Evolutionary conservation across 2,888 invertebrate genomes (phyloP).

Genomic region (Thymelicus acteon): DNA sequence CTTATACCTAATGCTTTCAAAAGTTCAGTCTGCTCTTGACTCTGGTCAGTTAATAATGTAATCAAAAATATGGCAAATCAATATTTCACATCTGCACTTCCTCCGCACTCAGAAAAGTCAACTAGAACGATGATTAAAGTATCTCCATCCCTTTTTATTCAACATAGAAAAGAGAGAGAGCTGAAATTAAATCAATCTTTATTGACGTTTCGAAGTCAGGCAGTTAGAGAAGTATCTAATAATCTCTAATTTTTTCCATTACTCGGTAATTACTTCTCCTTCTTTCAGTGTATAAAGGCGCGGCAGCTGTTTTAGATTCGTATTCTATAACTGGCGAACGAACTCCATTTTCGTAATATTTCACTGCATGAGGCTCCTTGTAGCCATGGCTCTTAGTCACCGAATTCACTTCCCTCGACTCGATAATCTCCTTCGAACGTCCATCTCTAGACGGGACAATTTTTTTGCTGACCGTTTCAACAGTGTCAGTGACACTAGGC

Average conservation of each 20-base stretch:
- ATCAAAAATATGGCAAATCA: slow-evolving; percentile 50
- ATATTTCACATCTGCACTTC: slow-evolving; percentile 28
- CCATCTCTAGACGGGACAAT: slow-evolving; percentile 87
- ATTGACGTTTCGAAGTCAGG: slow-evolving; percentile 44
- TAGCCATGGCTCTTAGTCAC: slow-evolving; percentile 87
- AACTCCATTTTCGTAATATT: slow-evolving; percentile 83
- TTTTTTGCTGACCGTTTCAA: slow-evolving; percentile 88
- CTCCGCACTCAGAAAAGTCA: not conserved
- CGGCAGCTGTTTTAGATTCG: slow-evolving; percentile 66
- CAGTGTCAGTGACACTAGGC: slow-evolving; percentile 89
- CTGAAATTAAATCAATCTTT: not conserved
- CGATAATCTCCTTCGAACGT: slow-evolving; percentile 87
- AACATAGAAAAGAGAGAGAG: slow-evolving; percentile 5
- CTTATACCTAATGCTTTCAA: slow-evolving; percentile 67
- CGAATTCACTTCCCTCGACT: slow-evolving; percentile 89
- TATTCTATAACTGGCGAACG: slow-evolving; percentile 66
- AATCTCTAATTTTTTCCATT: slow-evolving; percentile 79
- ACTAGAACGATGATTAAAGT: slow-evolving; percentile 12
- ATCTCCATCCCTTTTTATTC: slow-evolving; percentile 7
- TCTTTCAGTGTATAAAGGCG: slow-evolving; percentile 68
- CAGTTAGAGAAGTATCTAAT: slow-evolving; percentile 55
- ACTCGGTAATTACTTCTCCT: slow-evolving; percentile 79
- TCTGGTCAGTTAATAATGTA: slow-evolving; percentile 57
- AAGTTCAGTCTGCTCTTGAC: slow-evolving; percentile 76
- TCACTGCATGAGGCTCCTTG: slow-evolving; percentile 74